Percentiles rank a stretch among this genome's conserved stretches.
phyloP scores from a whole-genome alignment of 2,888 invertebrate genomes.

The Nephrotoma appendiculata region DNA sequence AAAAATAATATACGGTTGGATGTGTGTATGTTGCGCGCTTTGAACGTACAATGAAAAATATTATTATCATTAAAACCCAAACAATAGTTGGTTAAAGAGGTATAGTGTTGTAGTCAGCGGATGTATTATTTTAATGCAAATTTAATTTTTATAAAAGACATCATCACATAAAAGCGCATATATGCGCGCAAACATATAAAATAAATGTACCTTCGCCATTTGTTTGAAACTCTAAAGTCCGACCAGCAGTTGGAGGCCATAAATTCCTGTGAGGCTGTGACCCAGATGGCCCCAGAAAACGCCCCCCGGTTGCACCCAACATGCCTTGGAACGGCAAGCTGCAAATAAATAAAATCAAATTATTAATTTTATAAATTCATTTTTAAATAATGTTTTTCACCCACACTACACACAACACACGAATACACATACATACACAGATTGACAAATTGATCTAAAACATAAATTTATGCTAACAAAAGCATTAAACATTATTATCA shows the following conservation, averaged over 20 bases:
- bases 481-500: neutral
- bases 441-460: neutral
- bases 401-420: too few species aligned
- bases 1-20: too few species aligned
- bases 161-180: neutral
- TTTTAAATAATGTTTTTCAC: neutral
- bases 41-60: too few species aligned
- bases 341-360: neutral
- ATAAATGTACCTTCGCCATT: constrained; percentile 8
- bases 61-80: too few species aligned
- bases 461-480: neutral
- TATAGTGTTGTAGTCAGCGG: neutral
- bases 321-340: constrained; percentile 13
- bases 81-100: too few species aligned
- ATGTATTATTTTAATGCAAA: neutral
- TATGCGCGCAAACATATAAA: too few species aligned
- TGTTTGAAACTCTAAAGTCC: constrained; percentile 8
- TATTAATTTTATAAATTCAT: neutral
- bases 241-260: constrained; percentile 9
- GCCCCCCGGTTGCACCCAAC: constrained; percentile 16
- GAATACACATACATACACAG: neutral
- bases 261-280: constrained; percentile 8
- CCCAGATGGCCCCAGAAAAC: constrained; percentile 15
- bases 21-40: too few species aligned
- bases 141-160: neutral